Percentiles rank a stretch among this genome's conserved stretches.
Evolutionary conservation across 2,797 vertebrate species (phyloP).

Genomic region (Cryptoprocta ferox): DNA sequence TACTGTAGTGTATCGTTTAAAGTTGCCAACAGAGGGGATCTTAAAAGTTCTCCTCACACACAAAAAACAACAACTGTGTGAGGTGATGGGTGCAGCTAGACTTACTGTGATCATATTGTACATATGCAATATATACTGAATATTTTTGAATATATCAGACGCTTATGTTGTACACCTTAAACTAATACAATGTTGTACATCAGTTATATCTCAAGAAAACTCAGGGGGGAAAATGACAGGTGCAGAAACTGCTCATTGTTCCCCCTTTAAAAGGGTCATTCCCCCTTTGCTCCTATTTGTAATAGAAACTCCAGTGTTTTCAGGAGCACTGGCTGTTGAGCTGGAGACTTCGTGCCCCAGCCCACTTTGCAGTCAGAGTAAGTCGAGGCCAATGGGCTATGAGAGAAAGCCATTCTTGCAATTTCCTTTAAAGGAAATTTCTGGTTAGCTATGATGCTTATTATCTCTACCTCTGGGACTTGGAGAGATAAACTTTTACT

Average conservation of each 20-base stretch:
- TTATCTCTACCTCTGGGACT: neutral
- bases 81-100: neutral
- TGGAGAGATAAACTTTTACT: neutral
- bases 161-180: neutral
- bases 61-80: neutral
- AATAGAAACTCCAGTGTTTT: neutral
- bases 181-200: neutral
- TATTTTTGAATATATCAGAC: neutral
- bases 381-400: neutral
- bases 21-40: neutral
- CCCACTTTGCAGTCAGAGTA: neutral
- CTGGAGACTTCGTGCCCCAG: neutral
- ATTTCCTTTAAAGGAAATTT: neutral
- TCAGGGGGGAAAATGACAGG: neutral
- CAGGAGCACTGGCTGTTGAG: neutral
- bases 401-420: neutral
- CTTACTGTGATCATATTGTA: neutral
- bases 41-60: neutral
- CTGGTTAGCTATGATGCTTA: neutral
- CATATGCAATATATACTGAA: neutral
- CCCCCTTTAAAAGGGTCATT: neutral
- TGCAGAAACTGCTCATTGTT: neutral
- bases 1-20: neutral
- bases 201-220: neutral
- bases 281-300: neutral